A percentile compares a stretch with the other conserved stretches of the same genome.
These are phyloP conservation scores for Drosophila kepulauana DNA, from an alignment of 1,140 invertebrate genomes.

Conservation along the genomic window DNA sequence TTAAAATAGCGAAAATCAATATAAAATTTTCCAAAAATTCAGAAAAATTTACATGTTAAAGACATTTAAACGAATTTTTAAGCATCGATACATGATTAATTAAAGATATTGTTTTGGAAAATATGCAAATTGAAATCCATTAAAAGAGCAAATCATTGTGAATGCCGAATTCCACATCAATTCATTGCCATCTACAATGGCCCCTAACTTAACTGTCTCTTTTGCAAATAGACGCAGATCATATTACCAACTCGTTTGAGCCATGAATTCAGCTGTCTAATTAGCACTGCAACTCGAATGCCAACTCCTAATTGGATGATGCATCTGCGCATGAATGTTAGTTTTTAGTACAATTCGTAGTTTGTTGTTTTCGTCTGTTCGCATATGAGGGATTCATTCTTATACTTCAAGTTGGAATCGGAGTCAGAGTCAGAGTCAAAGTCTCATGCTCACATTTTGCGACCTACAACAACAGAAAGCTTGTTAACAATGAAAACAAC, in stretches of 20 bases:
- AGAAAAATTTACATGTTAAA: too few relatives aligned
- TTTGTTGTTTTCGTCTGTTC: slow-evolving; percentile 1
- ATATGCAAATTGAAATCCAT: too few relatives aligned
- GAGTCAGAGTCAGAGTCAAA: neutral
- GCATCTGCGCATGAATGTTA: slow-evolving; percentile 40
- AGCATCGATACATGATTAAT: too few relatives aligned
- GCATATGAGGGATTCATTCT: slow-evolving; percentile 22
- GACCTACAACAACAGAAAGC: slow-evolving; percentile 80
- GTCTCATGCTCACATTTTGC: slow-evolving; percentile 35
- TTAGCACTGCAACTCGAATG: slow-evolving; percentile 27
- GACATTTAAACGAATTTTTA: too few relatives aligned
- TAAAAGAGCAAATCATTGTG: too few relatives aligned
- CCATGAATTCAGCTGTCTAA: slow-evolving; percentile 25
- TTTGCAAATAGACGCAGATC: neutral
- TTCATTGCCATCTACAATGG: neutral
- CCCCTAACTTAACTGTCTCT: neutral
- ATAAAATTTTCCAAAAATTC: too few relatives aligned
- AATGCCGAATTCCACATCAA: too few relatives aligned
- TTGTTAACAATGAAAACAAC: slow-evolving; percentile 82
- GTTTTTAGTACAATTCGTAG: slow-evolving; percentile 1
- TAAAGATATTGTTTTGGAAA: too few relatives aligned
- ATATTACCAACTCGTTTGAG: slow-evolving; percentile 19
- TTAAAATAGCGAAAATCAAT: too few relatives aligned
- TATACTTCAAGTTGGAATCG: neutral
- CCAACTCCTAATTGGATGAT: slow-evolving; percentile 35